phyloP scores from a whole-genome alignment of 2,113 vertebrate genomes.

The Puma concolor region DNA sequence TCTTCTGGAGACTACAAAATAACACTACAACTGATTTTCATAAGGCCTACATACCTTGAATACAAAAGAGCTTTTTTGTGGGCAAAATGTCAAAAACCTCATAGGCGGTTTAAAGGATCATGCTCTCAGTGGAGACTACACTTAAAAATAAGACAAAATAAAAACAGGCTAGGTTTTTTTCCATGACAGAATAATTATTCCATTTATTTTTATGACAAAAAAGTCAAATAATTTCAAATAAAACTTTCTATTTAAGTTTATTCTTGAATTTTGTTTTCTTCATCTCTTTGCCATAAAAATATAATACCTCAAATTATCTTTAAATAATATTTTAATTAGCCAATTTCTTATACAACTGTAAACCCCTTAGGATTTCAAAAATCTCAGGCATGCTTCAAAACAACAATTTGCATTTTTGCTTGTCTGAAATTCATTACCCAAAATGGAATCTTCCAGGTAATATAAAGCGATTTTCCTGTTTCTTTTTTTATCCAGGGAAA shows the following conservation, averaged over 20 bases:
- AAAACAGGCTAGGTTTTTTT: neutral
- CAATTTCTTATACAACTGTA: neutral
- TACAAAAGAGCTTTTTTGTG: neutral
- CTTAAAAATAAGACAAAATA: neutral
- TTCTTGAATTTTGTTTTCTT: neutral
- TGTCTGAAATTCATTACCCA: neutral
- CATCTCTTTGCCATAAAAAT: neutral
- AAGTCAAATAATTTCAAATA: neutral
- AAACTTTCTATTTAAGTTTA: neutral
- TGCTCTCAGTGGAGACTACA: neutral
- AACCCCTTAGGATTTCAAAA: neutral
- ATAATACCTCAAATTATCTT: neutral
- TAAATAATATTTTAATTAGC: slow-evolving; percentile 44
- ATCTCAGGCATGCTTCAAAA: neutral
- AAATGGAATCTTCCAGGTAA: neutral
- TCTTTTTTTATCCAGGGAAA: neutral
- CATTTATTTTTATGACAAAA: neutral
- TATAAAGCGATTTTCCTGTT: neutral
- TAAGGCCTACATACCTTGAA: neutral
- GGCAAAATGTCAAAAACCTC: neutral
- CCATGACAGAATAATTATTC: neutral
- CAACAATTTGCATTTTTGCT: neutral
- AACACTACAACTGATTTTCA: neutral
- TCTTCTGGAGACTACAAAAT: neutral
- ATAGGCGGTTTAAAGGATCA: neutral